Evolutionary conservation across 1,140 invertebrate genomes (phyloP).

Genomic region (Drosophila repletoides): DNA sequence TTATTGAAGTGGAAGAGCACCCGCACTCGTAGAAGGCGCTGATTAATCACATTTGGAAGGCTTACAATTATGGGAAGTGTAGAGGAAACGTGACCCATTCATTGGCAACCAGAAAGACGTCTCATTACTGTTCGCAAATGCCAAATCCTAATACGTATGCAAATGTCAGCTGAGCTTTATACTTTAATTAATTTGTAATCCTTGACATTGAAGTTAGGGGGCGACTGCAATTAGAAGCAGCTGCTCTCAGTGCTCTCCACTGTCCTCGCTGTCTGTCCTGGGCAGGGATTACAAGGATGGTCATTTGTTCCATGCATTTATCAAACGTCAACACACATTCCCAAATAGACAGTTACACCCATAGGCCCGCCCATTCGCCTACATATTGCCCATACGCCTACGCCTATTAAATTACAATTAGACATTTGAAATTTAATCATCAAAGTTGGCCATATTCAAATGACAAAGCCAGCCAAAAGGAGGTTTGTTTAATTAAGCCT

Average conservation of each 20-base stretch:
- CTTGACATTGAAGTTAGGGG: slow-evolving; percentile 44
- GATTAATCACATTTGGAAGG: slow-evolving; percentile 61
- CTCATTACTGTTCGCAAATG: slow-evolving; percentile 1
- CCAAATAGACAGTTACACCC: slow-evolving; percentile 3
- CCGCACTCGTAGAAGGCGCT: background rate
- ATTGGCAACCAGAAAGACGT: background rate
- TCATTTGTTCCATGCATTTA: slow-evolving; percentile 50
- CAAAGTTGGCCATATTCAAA: slow-evolving; percentile 31
- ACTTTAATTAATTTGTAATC: slow-evolving; percentile 78
- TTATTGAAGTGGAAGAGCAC: slow-evolving; percentile 17
- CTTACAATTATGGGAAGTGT: slow-evolving; percentile 44
- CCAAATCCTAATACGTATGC: slow-evolving; percentile 29
- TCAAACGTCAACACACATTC: slow-evolving; percentile 37
- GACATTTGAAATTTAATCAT: slow-evolving; percentile 63
- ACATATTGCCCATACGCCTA: background rate
- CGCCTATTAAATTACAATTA: slow-evolving; percentile 62
- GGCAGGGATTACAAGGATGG: slow-evolving; percentile 56
- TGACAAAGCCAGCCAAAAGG: background rate
- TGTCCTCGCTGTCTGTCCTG: slow-evolving; percentile 19
- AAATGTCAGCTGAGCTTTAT: slow-evolving; percentile 55
- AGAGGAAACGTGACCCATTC: background rate
- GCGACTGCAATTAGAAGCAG: slow-evolving; percentile 58
- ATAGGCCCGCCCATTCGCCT: too few species aligned
- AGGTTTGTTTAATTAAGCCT: background rate
- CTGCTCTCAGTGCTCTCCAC: slow-evolving; percentile 21